Evolutionary conservation across 2,888 invertebrate species (phyloP).

Genomic region (Lasioglossum malachurum): DNA sequence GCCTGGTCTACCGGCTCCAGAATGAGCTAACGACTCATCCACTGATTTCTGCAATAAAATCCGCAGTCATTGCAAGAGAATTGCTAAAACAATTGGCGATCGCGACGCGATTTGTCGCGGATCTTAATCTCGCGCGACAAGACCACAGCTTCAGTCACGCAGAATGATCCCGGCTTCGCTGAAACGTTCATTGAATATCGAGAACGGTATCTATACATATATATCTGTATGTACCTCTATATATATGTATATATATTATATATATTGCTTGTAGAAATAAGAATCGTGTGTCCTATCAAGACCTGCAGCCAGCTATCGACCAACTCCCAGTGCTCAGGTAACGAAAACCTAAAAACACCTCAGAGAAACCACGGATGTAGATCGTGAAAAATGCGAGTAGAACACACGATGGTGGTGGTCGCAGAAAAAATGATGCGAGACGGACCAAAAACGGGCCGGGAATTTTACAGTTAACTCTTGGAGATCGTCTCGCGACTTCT

Average conservation of each 20-base stretch:
- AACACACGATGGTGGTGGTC: conserved; percentile 5
- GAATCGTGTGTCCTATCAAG: conserved; percentile 92
- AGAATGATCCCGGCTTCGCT: conserved; percentile 40
- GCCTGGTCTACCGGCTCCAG: too few species aligned
- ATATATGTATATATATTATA: conserved; percentile 49
- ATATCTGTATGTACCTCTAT: conserved; percentile 42
- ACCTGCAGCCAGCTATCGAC: conserved; percentile 91
- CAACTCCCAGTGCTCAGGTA: conserved; percentile 91
- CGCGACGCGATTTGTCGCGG: conserved; percentile 8
- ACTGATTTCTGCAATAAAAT: background rate
- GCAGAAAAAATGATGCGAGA: background rate
- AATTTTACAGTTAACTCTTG: background rate
- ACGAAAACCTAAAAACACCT: conserved; percentile 63
- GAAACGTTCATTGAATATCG: conserved; percentile 19
- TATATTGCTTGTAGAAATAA: conserved; percentile 88
- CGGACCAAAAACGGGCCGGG: background rate
- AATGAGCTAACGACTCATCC: background rate
- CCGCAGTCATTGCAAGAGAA: background rate
- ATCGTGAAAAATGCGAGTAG: background rate
- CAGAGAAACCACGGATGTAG: background rate
- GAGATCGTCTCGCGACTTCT: background rate
- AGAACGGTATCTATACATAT: conserved; percentile 49
- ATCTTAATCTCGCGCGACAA: conserved; percentile 61
- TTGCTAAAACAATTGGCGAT: background rate
- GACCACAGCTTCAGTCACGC: conserved; percentile 54